Evolutionary conservation across 2,797 vertebrate species (phyloP), one percentile per base, ranked within the genome.

Genomic region (Adrianichthys oophorus): DNA sequence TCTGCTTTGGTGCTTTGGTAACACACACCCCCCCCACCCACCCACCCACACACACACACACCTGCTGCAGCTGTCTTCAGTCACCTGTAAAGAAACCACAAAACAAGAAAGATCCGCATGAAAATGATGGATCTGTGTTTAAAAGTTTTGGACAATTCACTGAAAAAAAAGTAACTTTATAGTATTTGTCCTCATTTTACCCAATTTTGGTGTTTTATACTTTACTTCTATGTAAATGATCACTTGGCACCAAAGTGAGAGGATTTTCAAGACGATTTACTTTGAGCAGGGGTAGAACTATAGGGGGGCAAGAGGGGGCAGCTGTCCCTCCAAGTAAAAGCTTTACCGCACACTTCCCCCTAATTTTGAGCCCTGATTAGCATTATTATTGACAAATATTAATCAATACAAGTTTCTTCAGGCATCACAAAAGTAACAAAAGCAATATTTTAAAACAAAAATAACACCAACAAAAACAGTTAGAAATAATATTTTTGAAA

Each of bases 1-100:
- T 62, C 62, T 49, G 21, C 41, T 21, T 45, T 24, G 26, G 52
- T 21, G 17, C 48, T 51, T 60, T 69, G 56, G 68, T 73, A 41
- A 37, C 23, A 24, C 23, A 2, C 4, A 24, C 2, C 23, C 23
- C 23, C 23, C 23, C 47, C 47, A 53, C 45, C 46, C 46, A 12
- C 32, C 6, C 32, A 52, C 1, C 1, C 1, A 19, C 19, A 50
- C 15, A 55, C 4, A 54, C 32, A 12, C n/a, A 0, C 2, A 7
- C 44, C 41, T 26, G 14, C 15, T 55, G 32, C 46, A 17, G 18
- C 14, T 57, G 67, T 74, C 53, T 60, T 64, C 45, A 14, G 61
- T 49, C 15, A 24, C 2, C 29, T 37, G 29, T 2, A 32, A 32
- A 26, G 8, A 32, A 32, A 32, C 8, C 7, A 32, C 2, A 32